Conservation (phyloP, 2,888 invertebrate species). For the Volucella zonaria region DNA sequence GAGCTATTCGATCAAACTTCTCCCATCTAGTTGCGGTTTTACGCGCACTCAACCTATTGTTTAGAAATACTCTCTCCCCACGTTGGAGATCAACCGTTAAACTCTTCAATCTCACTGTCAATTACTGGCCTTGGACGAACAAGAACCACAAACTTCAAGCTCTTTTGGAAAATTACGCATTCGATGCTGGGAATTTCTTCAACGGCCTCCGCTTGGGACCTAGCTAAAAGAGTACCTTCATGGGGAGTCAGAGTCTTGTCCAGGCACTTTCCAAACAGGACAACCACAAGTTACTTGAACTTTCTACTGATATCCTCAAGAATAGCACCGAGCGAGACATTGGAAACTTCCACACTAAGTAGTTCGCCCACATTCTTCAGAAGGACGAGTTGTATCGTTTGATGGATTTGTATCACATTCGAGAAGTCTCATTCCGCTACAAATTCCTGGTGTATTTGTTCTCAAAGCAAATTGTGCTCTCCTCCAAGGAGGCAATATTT, state of each 20-base stretch:
- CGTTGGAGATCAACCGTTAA: slow-evolving; percentile 75
- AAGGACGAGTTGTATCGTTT: slow-evolving; percentile 77
- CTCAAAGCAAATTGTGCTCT: slow-evolving; percentile 78
- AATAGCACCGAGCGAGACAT: slow-evolving; percentile 79
- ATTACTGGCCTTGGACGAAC: slow-evolving; percentile 82
- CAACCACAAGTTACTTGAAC: slow-evolving; percentile 75
- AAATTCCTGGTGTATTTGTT: slow-evolving; percentile 77
- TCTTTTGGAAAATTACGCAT: slow-evolving; percentile 62
- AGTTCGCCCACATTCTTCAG: slow-evolving; percentile 80
- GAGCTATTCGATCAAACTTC: slow-evolving; percentile 76
- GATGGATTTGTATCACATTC: slow-evolving; percentile 74
- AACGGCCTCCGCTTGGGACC: slow-evolving; percentile 79
- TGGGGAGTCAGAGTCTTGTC: slow-evolving; percentile 80
- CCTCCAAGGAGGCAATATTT: slow-evolving; percentile 77
- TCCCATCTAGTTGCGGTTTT: slow-evolving; percentile 77
- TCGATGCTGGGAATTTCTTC: slow-evolving; percentile 77
- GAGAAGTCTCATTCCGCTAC: slow-evolving; percentile 56
- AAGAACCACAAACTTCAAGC: slow-evolving; percentile 78
- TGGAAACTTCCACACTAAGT: slow-evolving; percentile 80
- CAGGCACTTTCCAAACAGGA: slow-evolving; percentile 78
- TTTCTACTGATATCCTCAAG: slow-evolving; percentile 78
- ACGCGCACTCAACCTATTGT: slow-evolving; percentile 79
- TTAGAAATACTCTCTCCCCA: slow-evolving; percentile 76
- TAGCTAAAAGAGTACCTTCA: slow-evolving; percentile 79
- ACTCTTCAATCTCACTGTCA: slow-evolving; percentile 77